phyloP scores from a whole-genome alignment of 1,140 invertebrate species.

The Drosophila lowei region DNA sequence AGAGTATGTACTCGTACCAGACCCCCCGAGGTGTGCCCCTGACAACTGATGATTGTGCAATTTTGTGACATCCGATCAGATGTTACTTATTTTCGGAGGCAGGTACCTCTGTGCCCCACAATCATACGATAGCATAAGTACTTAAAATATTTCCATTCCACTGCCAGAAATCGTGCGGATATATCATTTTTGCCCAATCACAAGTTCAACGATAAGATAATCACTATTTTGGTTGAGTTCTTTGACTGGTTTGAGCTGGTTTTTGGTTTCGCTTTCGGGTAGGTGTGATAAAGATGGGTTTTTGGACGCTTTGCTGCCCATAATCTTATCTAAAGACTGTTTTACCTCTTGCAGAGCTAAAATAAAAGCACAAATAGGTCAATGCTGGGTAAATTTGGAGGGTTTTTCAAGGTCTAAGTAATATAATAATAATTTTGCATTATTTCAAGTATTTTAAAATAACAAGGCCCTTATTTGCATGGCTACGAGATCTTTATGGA shows the following conservation, averaged over 20 bases:
- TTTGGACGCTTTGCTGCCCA: too few species aligned
- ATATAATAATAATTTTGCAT: too few species aligned
- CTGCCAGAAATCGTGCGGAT: slow-evolving; percentile 8
- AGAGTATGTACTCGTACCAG: neutral
- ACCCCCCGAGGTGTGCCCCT: slow-evolving; percentile 14
- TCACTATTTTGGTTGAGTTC: neutral
- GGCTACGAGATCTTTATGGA: too few species aligned
- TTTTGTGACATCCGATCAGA: slow-evolving; percentile 4
- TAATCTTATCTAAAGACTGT: too few species aligned
- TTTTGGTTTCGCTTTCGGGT: neutral
- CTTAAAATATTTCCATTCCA: slow-evolving; percentile 13
- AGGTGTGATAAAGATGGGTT: neutral
- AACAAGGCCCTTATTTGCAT: too few species aligned
- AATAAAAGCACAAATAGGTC: too few species aligned
- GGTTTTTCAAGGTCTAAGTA: too few species aligned
- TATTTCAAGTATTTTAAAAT: too few species aligned
- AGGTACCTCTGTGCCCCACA: neutral
- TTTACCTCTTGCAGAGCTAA: too few species aligned
- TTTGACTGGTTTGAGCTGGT: neutral
- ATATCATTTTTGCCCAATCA: slow-evolving; percentile 1
- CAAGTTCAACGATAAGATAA: slow-evolving; percentile 6
- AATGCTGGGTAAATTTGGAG: too few species aligned
- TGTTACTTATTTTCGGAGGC: slow-evolving; percentile 18
- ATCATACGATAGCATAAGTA: too few species aligned
- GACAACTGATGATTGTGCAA: neutral